phyloP scores from a whole-genome alignment of 1,140 invertebrate genomes.

The Mamestra configurata region DNA sequence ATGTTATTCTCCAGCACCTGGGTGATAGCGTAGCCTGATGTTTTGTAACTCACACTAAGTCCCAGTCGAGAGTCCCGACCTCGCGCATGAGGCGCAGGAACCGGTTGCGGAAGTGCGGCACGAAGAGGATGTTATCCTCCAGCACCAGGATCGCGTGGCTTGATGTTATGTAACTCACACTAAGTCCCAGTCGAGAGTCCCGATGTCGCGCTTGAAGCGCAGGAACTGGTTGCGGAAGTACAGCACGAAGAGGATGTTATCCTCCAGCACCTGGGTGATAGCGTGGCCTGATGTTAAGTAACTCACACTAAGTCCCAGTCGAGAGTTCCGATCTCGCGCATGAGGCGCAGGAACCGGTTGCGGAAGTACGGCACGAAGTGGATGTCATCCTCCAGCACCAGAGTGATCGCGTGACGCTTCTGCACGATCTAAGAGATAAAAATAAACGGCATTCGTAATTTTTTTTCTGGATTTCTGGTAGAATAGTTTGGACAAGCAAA shows the following conservation, averaged over 20 bases:
- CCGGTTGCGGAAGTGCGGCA: conserved; percentile 94
- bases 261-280: conserved; percentile 95
- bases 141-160: no score
- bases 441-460: background rate
- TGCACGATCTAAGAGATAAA: conserved; percentile 89
- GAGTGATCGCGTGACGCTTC: conserved; percentile 89
- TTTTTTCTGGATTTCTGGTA: no score
- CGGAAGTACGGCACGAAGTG: conserved; percentile 97
- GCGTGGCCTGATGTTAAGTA: conserved; percentile 83
- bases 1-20: conserved; percentile 99
- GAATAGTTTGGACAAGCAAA: no score
- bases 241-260: conserved; percentile 98
- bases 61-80: conserved; percentile 93
- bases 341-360: conserved; percentile 90
- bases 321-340: conserved; percentile 91
- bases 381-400: conserved; percentile 98
- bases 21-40: conserved; percentile 90
- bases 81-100: conserved; percentile 93
- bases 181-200: conserved; percentile 94
- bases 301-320: conserved; percentile 97
- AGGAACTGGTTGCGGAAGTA: conserved; percentile 93
- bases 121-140: conserved; percentile 99
- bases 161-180: no score
- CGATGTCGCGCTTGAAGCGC: conserved; percentile 92
- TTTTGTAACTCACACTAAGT: no score